Conservation (phyloP, 1,140 invertebrate species). For the Melanaphis sacchari region DNA sequence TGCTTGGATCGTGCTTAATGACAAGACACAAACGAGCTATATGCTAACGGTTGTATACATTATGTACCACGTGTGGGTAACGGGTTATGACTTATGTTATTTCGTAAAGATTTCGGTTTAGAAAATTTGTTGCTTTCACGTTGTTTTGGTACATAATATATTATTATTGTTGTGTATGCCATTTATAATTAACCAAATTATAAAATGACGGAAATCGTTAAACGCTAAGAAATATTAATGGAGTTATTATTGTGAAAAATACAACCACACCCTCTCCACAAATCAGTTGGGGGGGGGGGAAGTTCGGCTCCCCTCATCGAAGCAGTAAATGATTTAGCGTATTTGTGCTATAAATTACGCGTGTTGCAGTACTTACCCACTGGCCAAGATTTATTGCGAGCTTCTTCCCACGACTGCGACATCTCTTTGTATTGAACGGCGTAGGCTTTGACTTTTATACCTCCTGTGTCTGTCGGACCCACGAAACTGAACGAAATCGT, state of each 20-base stretch:
- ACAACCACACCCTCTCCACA: too few species aligned
- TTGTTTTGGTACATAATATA: neutral
- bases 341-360: neutral
- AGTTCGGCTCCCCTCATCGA: neutral
- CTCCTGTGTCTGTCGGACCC: slow-evolving; percentile 75
- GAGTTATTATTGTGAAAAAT: too few species aligned
- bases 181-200: neutral
- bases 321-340: neutral
- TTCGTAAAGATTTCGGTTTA: too few species aligned
- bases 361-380: slow-evolving; percentile 65
- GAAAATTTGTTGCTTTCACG: neutral
- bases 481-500: slow-evolving; percentile 80
- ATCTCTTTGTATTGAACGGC: slow-evolving; percentile 78
- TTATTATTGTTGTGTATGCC: neutral
- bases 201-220: neutral
- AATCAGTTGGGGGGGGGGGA: too few species aligned
- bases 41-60: too few species aligned
- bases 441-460: slow-evolving; percentile 76
- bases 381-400: slow-evolving; percentile 78
- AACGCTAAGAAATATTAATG: neutral
- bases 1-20: too few species aligned
- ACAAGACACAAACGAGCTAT: too few species aligned
- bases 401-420: slow-evolving; percentile 70
- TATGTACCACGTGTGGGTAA: too few species aligned
- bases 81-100: too few species aligned